These are phyloP conservation scores for Phalangium opilio DNA, from an alignment of 2,888 invertebrate genomes.

Conservation along the genomic window DNA sequence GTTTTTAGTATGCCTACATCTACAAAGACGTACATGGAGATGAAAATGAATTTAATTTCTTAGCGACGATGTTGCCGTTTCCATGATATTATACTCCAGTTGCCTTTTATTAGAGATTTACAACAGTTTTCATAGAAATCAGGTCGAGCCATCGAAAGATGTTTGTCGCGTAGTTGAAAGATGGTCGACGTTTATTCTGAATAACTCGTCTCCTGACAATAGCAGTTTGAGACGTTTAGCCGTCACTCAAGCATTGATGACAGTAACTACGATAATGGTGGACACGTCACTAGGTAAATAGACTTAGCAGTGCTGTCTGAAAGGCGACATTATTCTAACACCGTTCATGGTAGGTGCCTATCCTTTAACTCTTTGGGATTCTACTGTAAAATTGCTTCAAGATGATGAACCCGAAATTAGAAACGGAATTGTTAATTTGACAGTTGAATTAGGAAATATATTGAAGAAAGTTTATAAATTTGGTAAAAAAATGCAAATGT, in stretches of 20 bases:
- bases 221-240: constrained; percentile 5
- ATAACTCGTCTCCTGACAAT: constrained; percentile 6
- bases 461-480: too few species aligned
- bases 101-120: neutral
- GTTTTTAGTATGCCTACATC: too few species aligned
- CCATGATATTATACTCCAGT: constrained; percentile 5
- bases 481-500: too few species aligned
- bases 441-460: too few species aligned
- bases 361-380: constrained; percentile 16
- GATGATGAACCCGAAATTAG: constrained; percentile 22
- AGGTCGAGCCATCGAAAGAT: too few species aligned
- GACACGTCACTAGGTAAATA: neutral
- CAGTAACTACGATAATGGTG: neutral
- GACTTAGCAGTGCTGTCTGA: too few species aligned
- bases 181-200: constrained; percentile 4
- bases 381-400: constrained; percentile 18
- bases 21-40: too few species aligned
- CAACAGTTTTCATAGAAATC: too few species aligned
- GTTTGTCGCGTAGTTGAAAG: neutral
- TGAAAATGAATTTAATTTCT: too few species aligned
- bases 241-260: neutral
- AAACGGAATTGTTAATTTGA: neutral
- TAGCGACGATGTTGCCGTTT: constrained; percentile 9
- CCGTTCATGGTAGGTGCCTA: neutral
- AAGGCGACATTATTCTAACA: too few species aligned